These are phyloP conservation scores for Embidobia sp. DNA, from an alignment of 2,888 invertebrate species.

Conservation along the genomic window DNA sequence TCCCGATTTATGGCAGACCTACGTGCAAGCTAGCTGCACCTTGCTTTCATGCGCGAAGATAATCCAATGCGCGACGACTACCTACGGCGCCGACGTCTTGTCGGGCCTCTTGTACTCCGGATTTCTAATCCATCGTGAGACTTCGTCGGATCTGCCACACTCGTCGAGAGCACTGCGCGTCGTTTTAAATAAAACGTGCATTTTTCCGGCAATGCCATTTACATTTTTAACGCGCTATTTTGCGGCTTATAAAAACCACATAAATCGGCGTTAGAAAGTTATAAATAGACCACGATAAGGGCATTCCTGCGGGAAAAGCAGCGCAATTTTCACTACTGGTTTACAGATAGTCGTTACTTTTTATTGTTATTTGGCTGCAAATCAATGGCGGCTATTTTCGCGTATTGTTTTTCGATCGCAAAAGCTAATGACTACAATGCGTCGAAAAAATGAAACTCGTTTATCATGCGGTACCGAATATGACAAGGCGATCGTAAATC, in stretches of 20 bases:
- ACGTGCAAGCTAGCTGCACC: conserved; percentile 1
- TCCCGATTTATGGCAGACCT: conserved; percentile 19
- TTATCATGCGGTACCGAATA: neutral
- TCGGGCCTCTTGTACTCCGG: too few species aligned
- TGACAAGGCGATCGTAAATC: conserved; percentile 30
- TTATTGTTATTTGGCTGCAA: too few species aligned
- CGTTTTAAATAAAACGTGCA: conserved; percentile 10
- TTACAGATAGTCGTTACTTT: too few species aligned
- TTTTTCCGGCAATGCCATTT: neutral
- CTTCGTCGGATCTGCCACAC: neutral
- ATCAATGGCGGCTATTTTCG: neutral
- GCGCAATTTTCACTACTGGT: too few species aligned
- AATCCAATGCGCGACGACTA: conserved; percentile 13
- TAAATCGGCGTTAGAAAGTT: conserved; percentile 1
- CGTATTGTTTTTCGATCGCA: neutral
- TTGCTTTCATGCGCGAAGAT: neutral
- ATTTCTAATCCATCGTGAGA: conserved; percentile 11
- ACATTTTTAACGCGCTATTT: neutral
- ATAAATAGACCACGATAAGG: neutral
- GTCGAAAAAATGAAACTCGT: neutral
- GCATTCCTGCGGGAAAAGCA: neutral
- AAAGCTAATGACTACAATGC: neutral
- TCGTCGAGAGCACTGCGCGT: neutral
- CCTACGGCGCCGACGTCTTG: conserved; percentile 7
- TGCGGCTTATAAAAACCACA: conserved; percentile 10